Percentiles rank a stretch among this genome's conserved stretches.
Evolutionary conservation across 2,888 invertebrate species (phyloP).

Genomic region (Orthonychiurus folsomi): DNA sequence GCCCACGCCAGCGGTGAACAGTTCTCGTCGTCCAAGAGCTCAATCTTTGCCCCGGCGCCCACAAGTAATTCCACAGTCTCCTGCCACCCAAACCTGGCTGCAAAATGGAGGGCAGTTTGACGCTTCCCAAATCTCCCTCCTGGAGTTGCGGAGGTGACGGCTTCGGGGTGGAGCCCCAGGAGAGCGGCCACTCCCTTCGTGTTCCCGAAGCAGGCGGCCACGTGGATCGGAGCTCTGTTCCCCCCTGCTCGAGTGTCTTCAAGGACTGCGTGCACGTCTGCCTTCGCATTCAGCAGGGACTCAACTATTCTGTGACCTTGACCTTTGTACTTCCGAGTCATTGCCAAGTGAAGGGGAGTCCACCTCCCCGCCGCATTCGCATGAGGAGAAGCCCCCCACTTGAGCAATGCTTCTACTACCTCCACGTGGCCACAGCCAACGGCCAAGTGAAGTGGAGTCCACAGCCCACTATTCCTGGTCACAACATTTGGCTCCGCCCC

Average conservation of each 20-base stretch:
- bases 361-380: neutral
- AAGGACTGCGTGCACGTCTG: neutral
- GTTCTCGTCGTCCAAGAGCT: neutral
- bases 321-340: neutral
- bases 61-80: neutral
- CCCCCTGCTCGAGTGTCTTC: neutral
- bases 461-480: slow-evolving; percentile 4
- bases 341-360: slow-evolving; percentile 1
- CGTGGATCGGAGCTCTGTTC: neutral
- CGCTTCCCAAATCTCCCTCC: neutral
- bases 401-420: neutral
- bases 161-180: neutral
- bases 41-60: neutral
- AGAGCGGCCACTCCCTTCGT: neutral
- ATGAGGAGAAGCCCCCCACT: neutral
- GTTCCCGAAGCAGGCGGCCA: neutral
- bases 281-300: slow-evolving; percentile 4
- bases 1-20: neutral
- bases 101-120: slow-evolving; percentile 1
- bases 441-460: slow-evolving; percentile 3
- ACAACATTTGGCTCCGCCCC: too few species aligned
- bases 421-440: neutral
- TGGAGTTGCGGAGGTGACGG: neutral
- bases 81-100: neutral
- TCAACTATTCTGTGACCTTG: too few species aligned